phyloP scores from a whole-genome alignment of 2,797 vertebrate genomes.

The Megaceryle alcyon region DNA sequence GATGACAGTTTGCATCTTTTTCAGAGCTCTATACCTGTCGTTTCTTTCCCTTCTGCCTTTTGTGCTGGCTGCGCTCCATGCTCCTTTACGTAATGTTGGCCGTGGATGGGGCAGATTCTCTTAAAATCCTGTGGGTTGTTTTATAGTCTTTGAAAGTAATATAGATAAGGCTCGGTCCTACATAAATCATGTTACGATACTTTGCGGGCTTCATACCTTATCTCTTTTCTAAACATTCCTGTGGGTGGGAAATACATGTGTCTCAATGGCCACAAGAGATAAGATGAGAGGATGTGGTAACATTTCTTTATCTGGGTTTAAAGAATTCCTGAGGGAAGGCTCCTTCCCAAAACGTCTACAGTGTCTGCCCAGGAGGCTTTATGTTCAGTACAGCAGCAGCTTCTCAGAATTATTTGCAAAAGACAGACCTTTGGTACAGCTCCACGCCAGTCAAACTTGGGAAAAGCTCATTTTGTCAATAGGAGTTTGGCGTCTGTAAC shows the following conservation, averaged over 20 bases:
- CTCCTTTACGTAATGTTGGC: background rate
- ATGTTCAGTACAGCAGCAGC: background rate
- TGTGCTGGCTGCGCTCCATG: background rate
- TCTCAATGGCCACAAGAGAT: background rate
- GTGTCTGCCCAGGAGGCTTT: background rate
- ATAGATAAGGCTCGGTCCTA: background rate
- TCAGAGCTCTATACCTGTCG: background rate
- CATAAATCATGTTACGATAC: background rate
- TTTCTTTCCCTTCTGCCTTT: background rate
- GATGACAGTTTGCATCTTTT: background rate
- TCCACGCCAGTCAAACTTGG: background rate
- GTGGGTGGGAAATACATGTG: background rate
- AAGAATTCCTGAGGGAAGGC: background rate
- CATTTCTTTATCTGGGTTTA: background rate
- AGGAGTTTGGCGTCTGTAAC: background rate
- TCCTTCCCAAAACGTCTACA: background rate
- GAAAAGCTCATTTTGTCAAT: background rate
- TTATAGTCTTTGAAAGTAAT: background rate
- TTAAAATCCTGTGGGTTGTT: background rate
- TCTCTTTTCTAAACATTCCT: background rate
- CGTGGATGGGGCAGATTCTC: background rate
- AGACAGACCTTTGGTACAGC: background rate
- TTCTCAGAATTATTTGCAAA: background rate
- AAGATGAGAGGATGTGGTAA: conserved; percentile 10
- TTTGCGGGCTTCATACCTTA: background rate